Evolutionary conservation across 2,113 vertebrate species (phyloP).

Genomic region (Cisticola juncidis): DNA sequence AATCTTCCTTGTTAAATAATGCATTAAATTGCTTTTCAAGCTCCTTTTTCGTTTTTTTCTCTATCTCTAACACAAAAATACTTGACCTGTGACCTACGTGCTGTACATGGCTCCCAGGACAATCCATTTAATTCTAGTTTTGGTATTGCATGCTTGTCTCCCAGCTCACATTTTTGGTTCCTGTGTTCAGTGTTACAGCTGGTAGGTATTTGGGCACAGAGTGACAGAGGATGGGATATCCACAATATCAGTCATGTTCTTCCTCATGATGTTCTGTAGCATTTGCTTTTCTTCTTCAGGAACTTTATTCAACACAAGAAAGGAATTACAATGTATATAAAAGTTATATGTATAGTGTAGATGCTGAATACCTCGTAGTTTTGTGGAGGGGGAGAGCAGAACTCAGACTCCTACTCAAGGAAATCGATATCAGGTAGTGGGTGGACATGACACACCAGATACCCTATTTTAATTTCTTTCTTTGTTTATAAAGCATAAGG

Average conservation of each 20-base stretch:
- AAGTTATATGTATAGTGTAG: neutral
- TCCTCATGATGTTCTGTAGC: neutral
- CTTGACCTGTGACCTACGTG: neutral
- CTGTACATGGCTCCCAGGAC: neutral
- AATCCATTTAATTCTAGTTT: neutral
- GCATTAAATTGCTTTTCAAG: neutral
- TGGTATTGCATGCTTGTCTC: neutral
- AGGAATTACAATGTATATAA: neutral
- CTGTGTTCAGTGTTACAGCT: neutral
- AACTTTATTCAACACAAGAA: neutral
- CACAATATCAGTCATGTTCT: fast-evolving
- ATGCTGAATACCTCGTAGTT: neutral
- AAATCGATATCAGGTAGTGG: neutral
- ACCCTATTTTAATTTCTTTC: neutral
- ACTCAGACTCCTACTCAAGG: neutral
- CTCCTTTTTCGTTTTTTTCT: neutral
- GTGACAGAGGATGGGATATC: neutral
- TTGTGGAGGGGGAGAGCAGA: neutral
- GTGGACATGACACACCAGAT: fast-evolving
- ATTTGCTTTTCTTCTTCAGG: neutral
- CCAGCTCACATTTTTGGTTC: neutral
- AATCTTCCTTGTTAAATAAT: neutral
- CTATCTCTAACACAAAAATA: neutral
- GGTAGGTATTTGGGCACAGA: neutral
- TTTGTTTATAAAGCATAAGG: neutral